Base-by-base conservation (phyloP, 2,888 invertebrate species). In the Synergus itoensis region DNA sequence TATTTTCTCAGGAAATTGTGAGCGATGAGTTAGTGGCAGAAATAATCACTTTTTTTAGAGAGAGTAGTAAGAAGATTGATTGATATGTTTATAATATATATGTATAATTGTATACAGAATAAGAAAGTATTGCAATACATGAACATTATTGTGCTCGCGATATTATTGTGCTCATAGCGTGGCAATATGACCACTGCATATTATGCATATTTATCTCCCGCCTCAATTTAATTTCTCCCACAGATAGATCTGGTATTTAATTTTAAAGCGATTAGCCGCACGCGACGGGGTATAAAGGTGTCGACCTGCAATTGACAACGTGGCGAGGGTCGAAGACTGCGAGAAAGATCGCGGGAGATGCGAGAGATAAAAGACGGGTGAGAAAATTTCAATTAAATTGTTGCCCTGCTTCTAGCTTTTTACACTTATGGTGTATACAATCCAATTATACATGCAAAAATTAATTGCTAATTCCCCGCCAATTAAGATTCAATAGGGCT, bases 261-360 rank as follows among this genome's bases (percentile, higher is more conserved):
- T 90, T 90, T 86, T 89, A 90, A 90, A 90, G 90, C 90, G 90
- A 90, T 90, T 90, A 90, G 89, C 87, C 88, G 89, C 90, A 90
- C 90, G 90, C 90, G 90, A 89, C 89, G 86, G 87, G 87, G 87
- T 87, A 36, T 36, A 89, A 90, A 90, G 90, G 90, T 90, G 90
- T 90, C 88, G 88, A 90, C 89, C 90, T 90, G 90, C 90, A 88
- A 90, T 90, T 90, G 90, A 90, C 90, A 90, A 89, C 88, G 81
- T 82, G 77, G 80, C 80, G 84, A 83, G 84, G 84, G 86, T 85
- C 79, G 84, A 79, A 28, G n/a, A 53, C 36, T 48, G 78, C 83
- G 80, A 63, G 76, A 79, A 83, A 80, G 81, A 80, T 80, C 78
- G 81, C 78, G 82, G 82, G 84, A 84, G 82, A 82, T 77, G 81